Base-by-base conservation (phyloP, 2,797 vertebrate species). In the Petrocephalus sullivani region DNA sequence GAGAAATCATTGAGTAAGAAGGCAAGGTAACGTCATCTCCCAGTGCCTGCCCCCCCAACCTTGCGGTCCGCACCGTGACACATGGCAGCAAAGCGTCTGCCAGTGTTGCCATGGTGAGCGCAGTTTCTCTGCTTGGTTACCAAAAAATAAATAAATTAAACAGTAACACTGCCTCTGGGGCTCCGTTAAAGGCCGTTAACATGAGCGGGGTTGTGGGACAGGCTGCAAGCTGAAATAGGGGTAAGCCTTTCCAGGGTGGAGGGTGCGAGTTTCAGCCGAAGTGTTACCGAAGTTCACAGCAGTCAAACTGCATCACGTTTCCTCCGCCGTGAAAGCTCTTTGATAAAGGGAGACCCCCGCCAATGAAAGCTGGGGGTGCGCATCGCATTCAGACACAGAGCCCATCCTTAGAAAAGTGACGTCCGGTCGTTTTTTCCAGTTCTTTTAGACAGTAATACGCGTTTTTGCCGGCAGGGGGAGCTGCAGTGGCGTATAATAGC, bases 121-220 rank as follows among this genome's bases (percentile, higher is more conserved):
- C 41, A 82, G n/a, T 82, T 82, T 82, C 49, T n/a, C n/a, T 49
- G 78, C 46, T 41, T 82, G 78, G 78, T 51, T 82, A 82, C 46
- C 9, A 53, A 82, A 75, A 67, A 64, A 64, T 21, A 28, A 28
- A 41, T 6, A 75, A 41, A 41, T 41, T 75, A 75, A 41, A 75
- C 28, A 41, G 4, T 16, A 41, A 33, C 67, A 5, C 67, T 75
- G 67, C 67, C 14, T 19, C 78, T 82, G 21, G 7, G 71, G 4
- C 12, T 14, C 75, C n/a, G 75, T n/a, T 4, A 49, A 81, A 81
- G 75, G 41, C n/a, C 0, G 46, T 81, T 14, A 46, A 21, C 41
- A 81, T 81, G 19, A 81, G 19, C 6, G 16, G 33, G 37, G 37
- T 7, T 3, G 60, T 19, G 9, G 37, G 1, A 28, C 28, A 6